Conservation (phyloP, 2,113 vertebrate species). For the Balaeniceps rex region DNA sequence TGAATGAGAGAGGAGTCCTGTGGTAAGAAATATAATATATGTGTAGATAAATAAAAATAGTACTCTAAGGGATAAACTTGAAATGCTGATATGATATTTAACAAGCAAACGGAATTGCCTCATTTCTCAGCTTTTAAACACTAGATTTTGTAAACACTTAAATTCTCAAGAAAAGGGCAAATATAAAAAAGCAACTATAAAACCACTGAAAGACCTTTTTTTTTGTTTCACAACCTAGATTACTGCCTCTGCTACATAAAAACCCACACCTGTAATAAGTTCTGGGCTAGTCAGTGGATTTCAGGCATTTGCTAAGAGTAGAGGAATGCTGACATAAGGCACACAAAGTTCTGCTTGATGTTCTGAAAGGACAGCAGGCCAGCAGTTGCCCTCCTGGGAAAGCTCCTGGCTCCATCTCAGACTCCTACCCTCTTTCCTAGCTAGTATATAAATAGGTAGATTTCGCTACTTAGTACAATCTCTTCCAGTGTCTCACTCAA, state of each 20-base stretch:
- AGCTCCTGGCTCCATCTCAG: not conserved
- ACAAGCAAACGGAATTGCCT: not conserved
- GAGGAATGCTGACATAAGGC: not conserved
- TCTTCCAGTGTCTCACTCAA: not conserved
- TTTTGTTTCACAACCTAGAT: not conserved
- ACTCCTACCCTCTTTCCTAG: not conserved
- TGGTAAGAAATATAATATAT: not conserved
- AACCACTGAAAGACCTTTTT: not conserved
- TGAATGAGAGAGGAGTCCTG: not conserved
- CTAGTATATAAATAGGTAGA: not conserved
- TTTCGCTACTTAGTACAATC: not conserved
- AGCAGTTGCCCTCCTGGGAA: not conserved
- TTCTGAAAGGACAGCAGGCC: not conserved
- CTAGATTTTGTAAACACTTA: not conserved
- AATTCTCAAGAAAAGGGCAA: not conserved
- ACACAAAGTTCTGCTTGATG: not conserved
- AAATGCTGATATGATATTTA: not conserved
- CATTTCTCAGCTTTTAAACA: not conserved
- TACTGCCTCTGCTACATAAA: not conserved
- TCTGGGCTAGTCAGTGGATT: not conserved
- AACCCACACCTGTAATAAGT: not conserved
- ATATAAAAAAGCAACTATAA: not conserved
- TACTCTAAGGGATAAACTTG: not conserved
- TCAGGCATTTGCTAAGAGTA: not conserved
- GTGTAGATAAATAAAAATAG: not conserved